Evolutionary conservation across 2,113 vertebrate species (phyloP), one percentile per base, ranked within the genome.

Genomic region (Carettochelys insculpta): DNA sequence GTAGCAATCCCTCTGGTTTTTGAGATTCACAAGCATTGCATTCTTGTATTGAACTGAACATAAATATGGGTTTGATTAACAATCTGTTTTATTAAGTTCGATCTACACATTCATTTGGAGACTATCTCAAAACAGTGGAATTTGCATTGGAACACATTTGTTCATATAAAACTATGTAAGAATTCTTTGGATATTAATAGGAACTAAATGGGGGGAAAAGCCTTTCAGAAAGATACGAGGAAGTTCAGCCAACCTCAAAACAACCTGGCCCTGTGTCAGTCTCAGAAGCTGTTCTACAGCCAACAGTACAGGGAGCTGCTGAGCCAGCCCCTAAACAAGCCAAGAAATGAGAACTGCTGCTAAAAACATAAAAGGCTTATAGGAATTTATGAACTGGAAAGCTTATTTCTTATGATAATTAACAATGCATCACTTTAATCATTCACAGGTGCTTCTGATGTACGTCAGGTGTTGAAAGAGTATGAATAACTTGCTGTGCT

Each of bases 291-390:
- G 3, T 45, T 73, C 25, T 58, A 6, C 20, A 2, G 29, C 85
- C 83, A 88, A 22, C 11, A 89, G 34, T 29, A 16, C 24, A 56
- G 27, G 11, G 86, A 79, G 80, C 11, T 80, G 61, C 68, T 41
- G 61, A 88, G 11, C 1, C 54, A 84, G 38, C 77, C 96, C 83
- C 53, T 80, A 80, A 89, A 80, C 27, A 94, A 92, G 19, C 19
- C 77, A 82, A 82, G 11, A 61, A 93, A 79, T 47, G 77, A 87
- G 27, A 94, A 77, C 4, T 17, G 3, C 2, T 86, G 4, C 47
- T 90, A 76, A 93, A 94, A 76, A 82, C 83, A 48, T 12, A 52
- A 86, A 91, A 90, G 5, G 3, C 3, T 87, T 85, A 56, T 0
- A 3, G 25, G 53, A 92, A 50, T 68, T 56, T 77, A 43, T 90